Evolutionary conservation across 2,888 invertebrate genomes (phyloP).

Genomic region (Chrysopilus asiliformis): DNA sequence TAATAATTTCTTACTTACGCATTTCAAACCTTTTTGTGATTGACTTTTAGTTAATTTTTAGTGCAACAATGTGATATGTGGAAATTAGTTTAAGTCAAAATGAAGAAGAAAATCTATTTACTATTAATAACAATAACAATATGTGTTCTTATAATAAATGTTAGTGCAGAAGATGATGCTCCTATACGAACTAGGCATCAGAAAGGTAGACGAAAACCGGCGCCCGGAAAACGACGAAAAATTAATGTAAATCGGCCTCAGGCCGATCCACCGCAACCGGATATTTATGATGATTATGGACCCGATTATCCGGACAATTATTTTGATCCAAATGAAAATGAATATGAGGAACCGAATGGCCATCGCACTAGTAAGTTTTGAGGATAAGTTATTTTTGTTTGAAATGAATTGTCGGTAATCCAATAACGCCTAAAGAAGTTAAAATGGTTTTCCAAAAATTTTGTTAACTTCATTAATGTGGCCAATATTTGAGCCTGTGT

Average conservation of each 20-base stretch:
- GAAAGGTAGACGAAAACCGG: conserved; percentile 4
- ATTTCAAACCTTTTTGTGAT: too few species aligned
- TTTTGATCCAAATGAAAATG: conserved; percentile 9
- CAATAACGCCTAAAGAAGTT: neutral
- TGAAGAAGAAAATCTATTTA: conserved; percentile 9
- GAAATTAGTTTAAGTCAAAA: conserved; percentile 1
- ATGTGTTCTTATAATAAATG: conserved; percentile 7
- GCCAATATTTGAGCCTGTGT: neutral
- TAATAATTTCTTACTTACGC: too few species aligned
- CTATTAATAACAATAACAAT: conserved; percentile 8
- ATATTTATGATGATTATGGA: conserved; percentile 10
- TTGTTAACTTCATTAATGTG: neutral
- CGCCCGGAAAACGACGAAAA: conserved; percentile 1
- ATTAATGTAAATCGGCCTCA: conserved; percentile 12
- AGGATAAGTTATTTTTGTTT: neutral
- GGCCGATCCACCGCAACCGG: conserved; percentile 8
- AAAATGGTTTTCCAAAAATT: neutral
- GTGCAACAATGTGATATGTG: too few species aligned
- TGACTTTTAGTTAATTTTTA: too few species aligned
- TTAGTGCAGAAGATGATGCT: conserved; percentile 7
- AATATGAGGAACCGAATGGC: conserved; percentile 6
- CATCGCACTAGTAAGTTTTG: conserved; percentile 2
- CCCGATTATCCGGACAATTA: conserved; percentile 8
- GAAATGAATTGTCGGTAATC: neutral
- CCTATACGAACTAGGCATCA: conserved; percentile 5